phyloP scores from a whole-genome alignment of 2,113 vertebrate genomes.

The Lepus americanus region DNA sequence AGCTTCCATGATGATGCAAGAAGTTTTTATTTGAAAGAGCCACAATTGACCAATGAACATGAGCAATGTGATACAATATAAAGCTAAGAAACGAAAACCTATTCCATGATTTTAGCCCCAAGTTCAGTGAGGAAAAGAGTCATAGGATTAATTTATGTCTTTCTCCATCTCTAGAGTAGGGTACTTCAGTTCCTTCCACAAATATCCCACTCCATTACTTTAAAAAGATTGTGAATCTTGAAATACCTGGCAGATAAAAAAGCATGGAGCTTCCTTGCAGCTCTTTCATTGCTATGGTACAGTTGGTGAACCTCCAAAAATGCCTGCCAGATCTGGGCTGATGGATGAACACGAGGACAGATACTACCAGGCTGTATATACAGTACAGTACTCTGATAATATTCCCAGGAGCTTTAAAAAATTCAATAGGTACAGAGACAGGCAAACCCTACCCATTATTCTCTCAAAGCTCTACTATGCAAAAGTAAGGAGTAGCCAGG shows the following conservation, averaged over 20 bases:
- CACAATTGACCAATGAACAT: not conserved
- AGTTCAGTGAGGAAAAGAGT: not conserved
- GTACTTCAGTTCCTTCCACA: not conserved
- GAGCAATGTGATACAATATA: not conserved
- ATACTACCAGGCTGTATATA: not conserved
- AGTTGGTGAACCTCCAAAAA: not conserved
- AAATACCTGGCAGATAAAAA: constrained; percentile 37
- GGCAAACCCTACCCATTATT: not conserved
- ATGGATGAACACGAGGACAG: not conserved
- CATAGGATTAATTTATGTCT: constrained; percentile 8
- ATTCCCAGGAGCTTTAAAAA: constrained; percentile 8
- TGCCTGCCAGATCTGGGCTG: not conserved
- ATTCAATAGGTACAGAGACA: not conserved
- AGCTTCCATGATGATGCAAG: not conserved
- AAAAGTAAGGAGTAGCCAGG: not conserved
- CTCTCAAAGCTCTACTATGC: not conserved
- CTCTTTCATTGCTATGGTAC: not conserved
- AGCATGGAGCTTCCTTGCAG: not conserved
- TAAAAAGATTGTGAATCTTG: not conserved
- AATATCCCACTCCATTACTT: not conserved
- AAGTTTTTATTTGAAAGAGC: constrained; percentile 40
- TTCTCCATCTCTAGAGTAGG: not conserved
- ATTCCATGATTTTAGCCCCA: constrained; percentile 39
- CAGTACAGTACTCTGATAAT: not conserved
- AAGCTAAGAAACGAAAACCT: not conserved